These are phyloP conservation scores for Laspeyria flexula DNA, from an alignment of 2,888 invertebrate species.

Conservation along the genomic window DNA sequence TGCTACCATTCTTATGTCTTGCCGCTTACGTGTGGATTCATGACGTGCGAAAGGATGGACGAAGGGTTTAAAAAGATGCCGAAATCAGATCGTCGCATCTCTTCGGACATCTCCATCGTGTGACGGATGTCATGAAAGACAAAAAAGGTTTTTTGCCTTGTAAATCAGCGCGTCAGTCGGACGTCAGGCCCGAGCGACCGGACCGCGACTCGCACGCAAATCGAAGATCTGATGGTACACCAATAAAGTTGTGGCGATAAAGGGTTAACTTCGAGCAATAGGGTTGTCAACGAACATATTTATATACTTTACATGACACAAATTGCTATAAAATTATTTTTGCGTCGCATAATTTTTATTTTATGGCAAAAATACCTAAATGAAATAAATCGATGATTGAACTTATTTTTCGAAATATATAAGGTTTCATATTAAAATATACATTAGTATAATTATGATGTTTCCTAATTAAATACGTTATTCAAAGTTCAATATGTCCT, in stretches of 20 bases:
- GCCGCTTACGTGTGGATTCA: slow-evolving; percentile 48
- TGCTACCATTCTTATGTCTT: slow-evolving; percentile 41
- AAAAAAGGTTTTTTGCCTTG: slow-evolving; percentile 74
- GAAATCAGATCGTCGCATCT: slow-evolving; percentile 73
- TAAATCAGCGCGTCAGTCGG: slow-evolving; percentile 74
- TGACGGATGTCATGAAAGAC: slow-evolving; percentile 63
- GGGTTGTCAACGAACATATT: slow-evolving; percentile 10
- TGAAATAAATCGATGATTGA: too few relatives aligned
- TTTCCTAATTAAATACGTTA: too few relatives aligned
- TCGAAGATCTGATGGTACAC: slow-evolving; percentile 54
- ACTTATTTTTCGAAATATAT: too few relatives aligned
- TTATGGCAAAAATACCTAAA: too few relatives aligned
- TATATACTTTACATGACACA: background rate
- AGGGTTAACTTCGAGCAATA: slow-evolving; percentile 18
- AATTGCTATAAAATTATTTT: background rate
- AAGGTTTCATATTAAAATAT: too few relatives aligned
- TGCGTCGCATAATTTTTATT: too few relatives aligned
- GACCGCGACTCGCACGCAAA: slow-evolving; percentile 57
- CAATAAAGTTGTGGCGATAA: slow-evolving; percentile 52
- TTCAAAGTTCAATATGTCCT: background rate
- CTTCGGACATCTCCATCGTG: slow-evolving; percentile 73
- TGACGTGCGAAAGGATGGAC: slow-evolving; percentile 58
- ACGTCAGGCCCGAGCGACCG: slow-evolving; percentile 39
- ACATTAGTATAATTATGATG: too few relatives aligned
- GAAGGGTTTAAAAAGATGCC: slow-evolving; percentile 75